Base-by-base conservation (phyloP, 2,888 invertebrate species). In the Dasysyrphus albostriatus region DNA sequence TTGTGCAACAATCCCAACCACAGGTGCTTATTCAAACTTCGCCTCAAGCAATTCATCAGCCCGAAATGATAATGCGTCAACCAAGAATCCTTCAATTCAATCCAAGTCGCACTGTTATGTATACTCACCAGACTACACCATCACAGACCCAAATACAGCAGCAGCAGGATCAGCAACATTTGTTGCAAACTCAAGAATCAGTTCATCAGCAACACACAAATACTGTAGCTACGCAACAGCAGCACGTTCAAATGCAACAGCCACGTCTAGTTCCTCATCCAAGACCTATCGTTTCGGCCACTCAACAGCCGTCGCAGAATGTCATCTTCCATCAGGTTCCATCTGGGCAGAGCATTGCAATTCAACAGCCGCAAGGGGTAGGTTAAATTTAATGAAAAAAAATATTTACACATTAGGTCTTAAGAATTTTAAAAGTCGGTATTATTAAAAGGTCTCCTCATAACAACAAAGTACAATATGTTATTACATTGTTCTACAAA, bases 31-130 rank as follows among this genome's bases (percentile, higher is more conserved):
- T 92, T 70, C 92, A 92, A 56, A 88, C 90, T 47, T 88, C 90
- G 0, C 91, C 91, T 0, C 92, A 91, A 72, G 14, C 74, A 14
- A 78, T 87, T 47, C 87, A 87, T 59, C 91, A 92, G 39, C 91
- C 90, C 70, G 92, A 92, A 59, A 89, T 92, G 24, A 91, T 92
- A 3, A 91, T 92, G 91, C 90, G 92, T 0, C 92, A 91, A 83
- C 89, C 90, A 14, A 90, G 91, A n/a, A 91, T 91, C 16, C 90
- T 91, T 44, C 24, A 24, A 24, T 91, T 91, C 74, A 91, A 89
- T 65, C 83, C 89, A 58, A 91, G 91, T 89, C 91, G 91, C 16
- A 79, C 87, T 1, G 89, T 91, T 0, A 89, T 91, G 42, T 91
- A 91, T 47, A 89, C 91, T 0, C 87, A 88, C 58, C 83, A 78